Base-by-base conservation (phyloP, 2,113 vertebrate species). In the Psittacara wagleri region DNA sequence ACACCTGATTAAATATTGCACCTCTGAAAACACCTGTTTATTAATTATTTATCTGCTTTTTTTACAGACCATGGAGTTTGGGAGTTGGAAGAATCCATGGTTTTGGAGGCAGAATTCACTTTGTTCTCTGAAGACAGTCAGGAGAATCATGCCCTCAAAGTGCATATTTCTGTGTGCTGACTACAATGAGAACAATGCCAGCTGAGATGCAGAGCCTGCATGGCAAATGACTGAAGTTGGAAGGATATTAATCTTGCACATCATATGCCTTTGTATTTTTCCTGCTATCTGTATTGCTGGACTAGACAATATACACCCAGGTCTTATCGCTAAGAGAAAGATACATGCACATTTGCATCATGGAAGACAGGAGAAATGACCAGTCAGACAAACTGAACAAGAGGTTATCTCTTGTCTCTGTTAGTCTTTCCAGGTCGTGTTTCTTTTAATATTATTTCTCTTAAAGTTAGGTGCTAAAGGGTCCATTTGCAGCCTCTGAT, bases 331-430 rank as follows among this genome's bases (percentile, higher is more conserved):
- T 20, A 8, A 27, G 29, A 72, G 54, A 67, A 62, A 72, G 54
- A 82, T 41, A 7, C 0, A 11, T 0, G 0, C 0, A 14, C 0
- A 0, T n/a, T 24, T 70, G 27, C 63, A 75, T n/a, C 1, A 5
- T 13, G 31, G 35, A 63, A 63, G 75, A 37, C 0, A 52, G 16
- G 15, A 78, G 35, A 27, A 43, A n/a, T 46, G 82, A 29, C 39
- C 68, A 59, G 29, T 63, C 59, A 54, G 51, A 35, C 22, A 67
- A 57, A 51, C 16, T 31, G n/a, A 62, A 20, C 33, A 35, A 55
- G 75, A 73, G 49, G 33, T 63, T 70, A 12, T 86, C 43, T 54
- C 55, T 75, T 77, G 43, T 68, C 51, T 82, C 66, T 25, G 37
- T 15, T 78, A 80, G 69, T 55, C 35, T 86, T 77, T 88, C 41